A percentile compares a stretch with the other conserved stretches of the same genome.
phyloP scores from a whole-genome alignment of 2,888 invertebrate species.

The Nymphalis c-album region DNA sequence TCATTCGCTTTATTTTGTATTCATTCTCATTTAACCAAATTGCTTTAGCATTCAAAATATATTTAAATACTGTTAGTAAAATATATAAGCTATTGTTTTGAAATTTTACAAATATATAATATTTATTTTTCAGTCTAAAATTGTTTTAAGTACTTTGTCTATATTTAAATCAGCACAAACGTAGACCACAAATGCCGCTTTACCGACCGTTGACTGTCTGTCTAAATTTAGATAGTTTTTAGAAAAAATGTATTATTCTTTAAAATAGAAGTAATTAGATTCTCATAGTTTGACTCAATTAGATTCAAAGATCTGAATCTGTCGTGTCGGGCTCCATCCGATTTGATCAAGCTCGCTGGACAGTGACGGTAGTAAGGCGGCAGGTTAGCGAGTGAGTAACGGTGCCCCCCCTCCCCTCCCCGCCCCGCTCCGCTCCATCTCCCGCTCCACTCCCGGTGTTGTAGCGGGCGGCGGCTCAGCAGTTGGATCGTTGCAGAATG shows the following conservation, averaged over 20 bases:
- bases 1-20: not conserved
- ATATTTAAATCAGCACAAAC: conserved; percentile 57
- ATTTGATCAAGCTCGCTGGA: conserved; percentile 35
- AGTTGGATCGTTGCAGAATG: conserved; percentile 80
- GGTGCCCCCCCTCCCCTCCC: conserved; percentile 50
- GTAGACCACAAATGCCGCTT: conserved; percentile 56
- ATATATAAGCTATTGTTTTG: conserved; percentile 42
- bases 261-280: not conserved
- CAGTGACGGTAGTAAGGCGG: conserved; percentile 52
- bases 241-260: not conserved
- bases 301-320: not conserved
- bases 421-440: conserved; percentile 35
- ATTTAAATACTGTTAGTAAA: conserved; percentile 26
- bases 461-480: conserved; percentile 70
- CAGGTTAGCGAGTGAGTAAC: conserved; percentile 68
- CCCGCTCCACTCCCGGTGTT: conserved; percentile 51
- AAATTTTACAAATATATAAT: conserved; percentile 57
- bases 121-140: conserved; percentile 45
- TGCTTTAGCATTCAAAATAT: conserved; percentile 35
- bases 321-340: not conserved
- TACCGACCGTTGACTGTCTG: conserved; percentile 59
- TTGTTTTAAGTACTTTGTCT: conserved; percentile 52
- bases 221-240: not conserved
- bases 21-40: conserved; percentile 11
- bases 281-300: not conserved